Conservation (phyloP, 2,113 vertebrate genomes). For the Centropus bengalensis region DNA sequence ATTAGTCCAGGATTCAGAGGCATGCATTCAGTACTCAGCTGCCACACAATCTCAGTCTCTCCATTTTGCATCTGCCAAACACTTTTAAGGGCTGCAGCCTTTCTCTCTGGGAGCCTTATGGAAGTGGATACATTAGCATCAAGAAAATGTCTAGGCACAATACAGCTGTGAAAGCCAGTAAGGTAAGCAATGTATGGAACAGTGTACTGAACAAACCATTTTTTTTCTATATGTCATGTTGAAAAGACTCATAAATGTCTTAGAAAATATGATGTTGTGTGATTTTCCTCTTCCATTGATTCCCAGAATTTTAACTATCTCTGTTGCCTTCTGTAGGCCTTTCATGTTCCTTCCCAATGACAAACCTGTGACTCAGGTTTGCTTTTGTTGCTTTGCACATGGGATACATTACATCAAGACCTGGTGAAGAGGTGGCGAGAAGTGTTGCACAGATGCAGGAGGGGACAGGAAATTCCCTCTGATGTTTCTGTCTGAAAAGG, state of each 20-base stretch:
- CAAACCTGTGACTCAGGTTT: neutral
- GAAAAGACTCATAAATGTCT: neutral
- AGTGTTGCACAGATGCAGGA: neutral
- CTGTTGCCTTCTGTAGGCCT: neutral
- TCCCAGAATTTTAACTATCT: neutral
- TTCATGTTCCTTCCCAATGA: neutral
- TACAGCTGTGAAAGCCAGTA: neutral
- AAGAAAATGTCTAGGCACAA: neutral
- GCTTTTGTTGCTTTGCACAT: neutral
- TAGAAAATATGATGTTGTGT: neutral
- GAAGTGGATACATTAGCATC: neutral
- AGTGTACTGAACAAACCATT: neutral
- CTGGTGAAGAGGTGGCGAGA: neutral
- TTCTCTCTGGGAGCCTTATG: neutral
- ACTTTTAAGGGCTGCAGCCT: neutral
- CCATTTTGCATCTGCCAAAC: neutral
- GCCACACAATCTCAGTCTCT: neutral
- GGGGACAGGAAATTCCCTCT: neutral
- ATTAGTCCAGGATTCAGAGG: neutral
- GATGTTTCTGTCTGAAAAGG: fast-evolving
- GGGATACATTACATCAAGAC: neutral
- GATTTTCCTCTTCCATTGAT: neutral
- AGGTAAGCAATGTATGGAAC: neutral
- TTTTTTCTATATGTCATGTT: neutral
- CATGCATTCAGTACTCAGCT: neutral